Evolutionary conservation across 2,888 invertebrate genomes (phyloP), one percentile per base, ranked within the genome.

Genomic region (Tetranychus piercei): DNA sequence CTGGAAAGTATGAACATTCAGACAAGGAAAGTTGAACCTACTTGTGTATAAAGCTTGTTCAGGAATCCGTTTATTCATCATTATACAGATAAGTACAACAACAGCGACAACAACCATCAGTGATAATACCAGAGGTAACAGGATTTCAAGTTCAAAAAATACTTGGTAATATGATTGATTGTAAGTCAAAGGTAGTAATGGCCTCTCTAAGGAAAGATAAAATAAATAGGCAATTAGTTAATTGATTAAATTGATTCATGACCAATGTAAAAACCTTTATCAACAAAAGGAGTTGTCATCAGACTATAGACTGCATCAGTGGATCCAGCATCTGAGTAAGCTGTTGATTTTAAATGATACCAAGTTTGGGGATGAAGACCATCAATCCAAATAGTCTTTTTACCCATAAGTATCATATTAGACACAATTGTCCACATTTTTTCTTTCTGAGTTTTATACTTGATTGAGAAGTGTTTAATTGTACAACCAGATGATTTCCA

Each of bases 401-500:
- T 71, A 18, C 55, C 34, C n/a, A 34, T 22, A n/a, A 20, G n/a
- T 15, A 73, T 73, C 44, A 18, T 64, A 55, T 73, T 65, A 7
- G 73, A 73, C 1, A 73, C 64, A n/a, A 64, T 22, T 34, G 65
- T 73, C 55, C 64, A 73, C 73, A 65, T 64, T 22, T 55, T 34
- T 22, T 73, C 73, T 4, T 45, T 23, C 20, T 64, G 20, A 15
- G n/a, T 22, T 71, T 78, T 75, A 22, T 77, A 76, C 69, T 77
- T 76, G 8, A 79, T 76, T 18, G 77, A 76, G 71, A 75, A 79
- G 23, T 76, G 73, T n/a, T 76, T 73, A 44, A 79, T 78, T n/a
- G 78, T 76, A 74, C 79, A 79, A 11, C 78, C 78, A 9, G 76
- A 75, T 5, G 75, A 74, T 15, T 77, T 75, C 79, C 79, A 79